These are phyloP conservation scores for Eilema sororculum DNA, from an alignment of 2,888 invertebrate species.

Conservation along the genomic window DNA sequence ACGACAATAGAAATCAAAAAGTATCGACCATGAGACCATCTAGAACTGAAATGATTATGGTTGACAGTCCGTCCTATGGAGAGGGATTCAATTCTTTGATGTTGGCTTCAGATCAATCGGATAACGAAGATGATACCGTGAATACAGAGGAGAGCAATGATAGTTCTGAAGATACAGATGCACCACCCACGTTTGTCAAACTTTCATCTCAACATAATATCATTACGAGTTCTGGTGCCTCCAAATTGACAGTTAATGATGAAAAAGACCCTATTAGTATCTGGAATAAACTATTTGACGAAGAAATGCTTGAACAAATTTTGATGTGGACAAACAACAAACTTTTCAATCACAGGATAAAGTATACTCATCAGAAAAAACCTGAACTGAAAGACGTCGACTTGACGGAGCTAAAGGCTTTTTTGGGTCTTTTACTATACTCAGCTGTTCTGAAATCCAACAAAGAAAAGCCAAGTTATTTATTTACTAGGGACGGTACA, in stretches of 20 bases:
- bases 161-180: slow-evolving; percentile 30
- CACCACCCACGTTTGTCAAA: slow-evolving; percentile 23
- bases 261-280: background rate
- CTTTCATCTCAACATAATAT: slow-evolving; percentile 15
- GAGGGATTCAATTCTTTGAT: slow-evolving; percentile 34
- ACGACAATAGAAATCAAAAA: no score
- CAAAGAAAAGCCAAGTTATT: slow-evolving; percentile 35
- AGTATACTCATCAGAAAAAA: slow-evolving; percentile 22
- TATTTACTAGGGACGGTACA: slow-evolving; percentile 43
- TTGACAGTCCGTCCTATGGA: slow-evolving; percentile 28
- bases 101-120: slow-evolving; percentile 39
- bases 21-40: background rate
- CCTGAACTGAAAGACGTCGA: slow-evolving; percentile 15
- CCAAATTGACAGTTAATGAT: background rate
- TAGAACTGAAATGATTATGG: background rate
- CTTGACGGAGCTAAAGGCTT: slow-evolving; percentile 17
- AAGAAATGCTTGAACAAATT: slow-evolving; percentile 11
- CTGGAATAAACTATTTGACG: slow-evolving; percentile 22
- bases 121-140: slow-evolving; percentile 34
- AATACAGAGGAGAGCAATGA: slow-evolving; percentile 24
- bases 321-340: slow-evolving; percentile 31
- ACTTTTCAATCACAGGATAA: slow-evolving; percentile 21
- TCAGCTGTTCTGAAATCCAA: slow-evolving; percentile 43
- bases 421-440: slow-evolving; percentile 17
- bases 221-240: background rate